Conservation (phyloP, 2,888 invertebrate species). For the Sthenelais limicola region DNA sequence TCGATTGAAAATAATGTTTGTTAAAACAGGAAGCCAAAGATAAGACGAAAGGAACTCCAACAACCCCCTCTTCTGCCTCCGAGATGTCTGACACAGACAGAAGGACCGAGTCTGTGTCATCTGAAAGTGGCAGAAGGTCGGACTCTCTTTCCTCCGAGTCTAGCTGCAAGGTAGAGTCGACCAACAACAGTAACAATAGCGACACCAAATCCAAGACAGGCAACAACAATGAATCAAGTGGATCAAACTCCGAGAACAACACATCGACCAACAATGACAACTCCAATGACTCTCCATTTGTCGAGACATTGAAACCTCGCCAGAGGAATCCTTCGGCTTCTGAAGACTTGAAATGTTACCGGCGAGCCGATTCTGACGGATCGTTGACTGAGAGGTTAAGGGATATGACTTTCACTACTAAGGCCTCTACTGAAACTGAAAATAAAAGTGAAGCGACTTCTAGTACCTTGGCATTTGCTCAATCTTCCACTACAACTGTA, state of each 20-base stretch:
- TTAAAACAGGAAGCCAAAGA: conserved; percentile 10
- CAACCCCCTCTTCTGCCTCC: conserved; percentile 15
- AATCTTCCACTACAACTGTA: neutral
- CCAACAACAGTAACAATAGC: neutral
- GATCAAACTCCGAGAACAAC: neutral
- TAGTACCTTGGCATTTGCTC: no score
- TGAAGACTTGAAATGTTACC: conserved; percentile 8
- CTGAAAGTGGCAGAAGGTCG: conserved; percentile 2
- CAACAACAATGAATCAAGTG: neutral
- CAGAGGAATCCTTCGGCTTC: conserved; percentile 8
- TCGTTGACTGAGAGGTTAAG: neutral
- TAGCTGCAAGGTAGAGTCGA: conserved; percentile 8
- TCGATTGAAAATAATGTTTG: neutral
- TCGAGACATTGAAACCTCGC: neutral
- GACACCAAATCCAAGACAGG: neutral
- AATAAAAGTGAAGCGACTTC: no score
- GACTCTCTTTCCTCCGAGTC: conserved; percentile 20
- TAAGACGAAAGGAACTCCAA: conserved; percentile 8
- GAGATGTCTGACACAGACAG: conserved; percentile 23
- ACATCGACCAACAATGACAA: neutral
- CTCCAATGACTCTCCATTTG: neutral
- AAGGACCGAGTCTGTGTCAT: conserved; percentile 9
- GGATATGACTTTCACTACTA: no score
- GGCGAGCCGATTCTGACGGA: neutral
- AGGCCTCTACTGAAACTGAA: no score